Base-by-base conservation (phyloP, 2,888 invertebrate species). In the Acleris emargana region DNA sequence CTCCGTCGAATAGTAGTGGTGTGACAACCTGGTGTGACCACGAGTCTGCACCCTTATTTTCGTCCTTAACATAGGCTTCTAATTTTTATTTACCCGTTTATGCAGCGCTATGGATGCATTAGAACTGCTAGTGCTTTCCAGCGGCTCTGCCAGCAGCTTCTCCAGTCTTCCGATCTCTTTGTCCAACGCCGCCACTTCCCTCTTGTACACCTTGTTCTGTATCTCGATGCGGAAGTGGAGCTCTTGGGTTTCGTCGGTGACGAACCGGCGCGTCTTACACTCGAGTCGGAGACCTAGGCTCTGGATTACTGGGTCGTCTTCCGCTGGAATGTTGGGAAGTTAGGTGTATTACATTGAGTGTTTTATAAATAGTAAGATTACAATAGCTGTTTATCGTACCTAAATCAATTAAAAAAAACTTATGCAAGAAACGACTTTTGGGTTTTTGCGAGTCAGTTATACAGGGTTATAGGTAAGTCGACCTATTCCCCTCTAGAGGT, bases 201-300 rank as follows among this genome's bases (percentile, higher is more conserved):
- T 94, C 79, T 95, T 95, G 82, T 97, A 98, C 5, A 97, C 98
- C 73, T 96, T 95, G 87, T 98, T 98, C 87, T 98, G 98, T 60
- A 98, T 97, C 85, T 98, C 97, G 54, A 97, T 96, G 66, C 98
- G 93, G 83, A 97, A 97, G 77, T 96, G 95, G 17, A 97, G 87
- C 78, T 98, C 98, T 73, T 95, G 94, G 57, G 94, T 94, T 78
- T 98, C 98, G 76, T 98, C 97, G 18, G 95, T 95, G 18, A 96
- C 95, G 79, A 97, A 97, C 77, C 96, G 90, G 72, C 98, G 93
- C 0, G 98, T 98, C 77, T 98, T 98, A 83, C 95, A 97, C 81
- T 98, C 97, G 75, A 98, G 94, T 84, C 96, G 96, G 49, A 98
- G 91, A 9, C 98, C 98, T 94, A 97, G 95, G 78, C 97, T 97